These are phyloP conservation scores for Microcebus tavaratra DNA, from an alignment of 2,113 vertebrate genomes.

Conservation along the genomic window DNA sequence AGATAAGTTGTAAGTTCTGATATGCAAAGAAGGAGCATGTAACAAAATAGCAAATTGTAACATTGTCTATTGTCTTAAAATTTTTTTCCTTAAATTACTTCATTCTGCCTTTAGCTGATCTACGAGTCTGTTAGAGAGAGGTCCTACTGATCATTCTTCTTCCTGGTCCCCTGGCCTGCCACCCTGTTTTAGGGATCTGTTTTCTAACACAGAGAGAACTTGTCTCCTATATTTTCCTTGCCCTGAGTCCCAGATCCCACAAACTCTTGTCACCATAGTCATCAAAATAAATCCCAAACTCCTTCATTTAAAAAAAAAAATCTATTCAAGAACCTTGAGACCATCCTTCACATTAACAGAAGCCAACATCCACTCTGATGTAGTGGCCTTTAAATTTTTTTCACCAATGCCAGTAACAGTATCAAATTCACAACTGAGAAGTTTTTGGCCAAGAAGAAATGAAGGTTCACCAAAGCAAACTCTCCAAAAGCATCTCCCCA, in stretches of 20 bases:
- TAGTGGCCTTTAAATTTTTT: background rate
- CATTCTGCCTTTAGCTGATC: background rate
- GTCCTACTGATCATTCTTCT: background rate
- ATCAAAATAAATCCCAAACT: background rate
- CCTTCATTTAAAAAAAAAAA: background rate
- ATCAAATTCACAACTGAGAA: background rate
- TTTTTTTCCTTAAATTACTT: background rate
- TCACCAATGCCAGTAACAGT: background rate
- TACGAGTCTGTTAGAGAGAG: background rate
- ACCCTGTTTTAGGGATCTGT: background rate
- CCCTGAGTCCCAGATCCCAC: background rate
- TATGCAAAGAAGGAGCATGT: background rate
- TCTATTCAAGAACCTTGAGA: background rate
- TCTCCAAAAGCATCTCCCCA: background rate
- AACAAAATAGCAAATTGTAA: background rate
- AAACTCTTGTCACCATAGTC: background rate
- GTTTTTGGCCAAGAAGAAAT: background rate
- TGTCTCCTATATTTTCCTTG: background rate
- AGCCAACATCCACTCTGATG: background rate
- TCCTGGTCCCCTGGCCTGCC: background rate
- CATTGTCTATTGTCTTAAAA: background rate
- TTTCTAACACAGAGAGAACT: background rate
- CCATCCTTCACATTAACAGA: background rate
- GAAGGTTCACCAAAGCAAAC: background rate
- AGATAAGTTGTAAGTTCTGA: background rate